Percentiles rank a stretch among this genome's conserved stretches.
These are phyloP conservation scores for Alexandromys fortis DNA, from an alignment of 2,113 vertebrate species.

Conservation along the genomic window DNA sequence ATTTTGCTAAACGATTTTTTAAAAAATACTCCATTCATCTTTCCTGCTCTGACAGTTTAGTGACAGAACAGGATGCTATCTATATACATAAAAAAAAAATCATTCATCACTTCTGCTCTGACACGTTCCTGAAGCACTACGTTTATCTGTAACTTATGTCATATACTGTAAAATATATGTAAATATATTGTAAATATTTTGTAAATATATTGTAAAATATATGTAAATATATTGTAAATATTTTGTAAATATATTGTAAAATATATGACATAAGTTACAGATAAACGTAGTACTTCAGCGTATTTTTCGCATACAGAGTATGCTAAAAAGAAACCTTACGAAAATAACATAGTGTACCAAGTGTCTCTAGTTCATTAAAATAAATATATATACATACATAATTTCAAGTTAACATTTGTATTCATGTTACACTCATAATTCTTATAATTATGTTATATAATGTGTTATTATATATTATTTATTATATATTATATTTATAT, in stretches of 20 bases:
- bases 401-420: conserved; percentile 45
- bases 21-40: background rate
- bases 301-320: background rate
- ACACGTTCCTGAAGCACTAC: background rate
- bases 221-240: too few relatives aligned
- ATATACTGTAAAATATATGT: background rate
- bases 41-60: background rate
- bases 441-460: background rate
- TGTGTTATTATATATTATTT: too few relatives aligned
- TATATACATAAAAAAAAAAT: background rate
- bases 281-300: too few relatives aligned
- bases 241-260: too few relatives aligned
- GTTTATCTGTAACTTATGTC: background rate
- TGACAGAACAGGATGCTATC: background rate
- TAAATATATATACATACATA: conserved; percentile 11
- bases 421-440: background rate
- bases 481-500: too few relatives aligned
- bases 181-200: too few relatives aligned
- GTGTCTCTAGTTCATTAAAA: background rate
- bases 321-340: conserved; percentile 22
- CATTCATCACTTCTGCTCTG: background rate
- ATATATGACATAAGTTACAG: too few relatives aligned
- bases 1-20: background rate
- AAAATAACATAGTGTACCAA: background rate
- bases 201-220: too few relatives aligned